A percentile compares a stretch with the other conserved stretches of the same genome.
phyloP scores from a whole-genome alignment of 2,113 vertebrate species.

The Lates calcarifer region DNA sequence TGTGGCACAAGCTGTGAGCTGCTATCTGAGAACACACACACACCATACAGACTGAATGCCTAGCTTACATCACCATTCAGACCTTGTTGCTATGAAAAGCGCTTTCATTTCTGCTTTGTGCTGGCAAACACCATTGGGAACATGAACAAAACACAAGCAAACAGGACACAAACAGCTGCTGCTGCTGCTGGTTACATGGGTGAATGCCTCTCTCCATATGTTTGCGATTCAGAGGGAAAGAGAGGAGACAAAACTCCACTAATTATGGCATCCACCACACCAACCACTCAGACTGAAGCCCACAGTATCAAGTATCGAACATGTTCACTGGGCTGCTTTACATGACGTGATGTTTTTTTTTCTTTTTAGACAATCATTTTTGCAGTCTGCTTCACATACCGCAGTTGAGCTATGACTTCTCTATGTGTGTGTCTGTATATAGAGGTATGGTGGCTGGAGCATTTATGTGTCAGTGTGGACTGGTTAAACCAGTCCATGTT shows the following conservation, averaged over 20 bases:
- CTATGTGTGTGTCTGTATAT: slow-evolving; percentile 39
- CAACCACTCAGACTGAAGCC: slow-evolving; percentile 27
- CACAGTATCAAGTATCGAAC: slow-evolving; percentile 34
- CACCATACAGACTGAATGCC: slow-evolving; percentile 60
- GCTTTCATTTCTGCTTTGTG: slow-evolving; percentile 85
- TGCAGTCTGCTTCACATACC: slow-evolving; percentile 20
- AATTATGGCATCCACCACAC: slow-evolving; percentile 59
- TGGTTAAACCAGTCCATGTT: slow-evolving; percentile 17
- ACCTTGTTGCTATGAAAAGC: slow-evolving; percentile 79
- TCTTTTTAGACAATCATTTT: slow-evolving; percentile 28
- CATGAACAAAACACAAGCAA: slow-evolving; percentile 81
- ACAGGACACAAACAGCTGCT: slow-evolving; percentile 81
- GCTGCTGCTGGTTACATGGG: slow-evolving; percentile 72
- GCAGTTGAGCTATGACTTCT: slow-evolving; percentile 33
- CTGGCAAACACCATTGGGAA: slow-evolving; percentile 76
- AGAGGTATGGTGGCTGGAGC: slow-evolving; percentile 20
- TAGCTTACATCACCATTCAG: slow-evolving; percentile 78
- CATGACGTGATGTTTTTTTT: background rate
- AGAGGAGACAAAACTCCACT: slow-evolving; percentile 52
- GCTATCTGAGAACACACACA: slow-evolving; percentile 33
- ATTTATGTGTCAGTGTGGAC: slow-evolving; percentile 6
- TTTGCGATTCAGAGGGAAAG: slow-evolving; percentile 51
- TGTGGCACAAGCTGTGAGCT: slow-evolving; percentile 40
- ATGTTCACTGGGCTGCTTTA: slow-evolving; percentile 19
- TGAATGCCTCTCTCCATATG: slow-evolving; percentile 70